A percentile compares a stretch with the other conserved stretches of the same genome.
These are phyloP conservation scores for Coptodon bakossiorum DNA, from an alignment of 2,113 vertebrate genomes.

Conservation along the genomic window DNA sequence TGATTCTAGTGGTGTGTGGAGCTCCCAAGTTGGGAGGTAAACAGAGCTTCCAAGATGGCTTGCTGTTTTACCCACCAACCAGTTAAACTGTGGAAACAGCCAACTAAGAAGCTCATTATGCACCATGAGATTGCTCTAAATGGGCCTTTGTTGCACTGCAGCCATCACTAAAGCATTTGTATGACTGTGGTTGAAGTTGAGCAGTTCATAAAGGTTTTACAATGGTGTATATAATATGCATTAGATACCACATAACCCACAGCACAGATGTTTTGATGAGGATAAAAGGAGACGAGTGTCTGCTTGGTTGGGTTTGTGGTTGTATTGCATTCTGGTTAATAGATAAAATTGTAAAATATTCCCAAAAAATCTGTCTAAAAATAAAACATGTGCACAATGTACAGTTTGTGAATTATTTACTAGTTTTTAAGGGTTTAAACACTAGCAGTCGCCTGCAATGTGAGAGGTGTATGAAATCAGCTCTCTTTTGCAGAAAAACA, in stretches of 20 bases:
- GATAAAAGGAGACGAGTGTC: background rate
- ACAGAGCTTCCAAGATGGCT: background rate
- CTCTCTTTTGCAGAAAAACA: background rate
- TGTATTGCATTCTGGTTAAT: background rate
- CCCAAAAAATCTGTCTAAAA: background rate
- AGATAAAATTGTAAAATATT: background rate
- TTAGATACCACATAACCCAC: constrained; percentile 1
- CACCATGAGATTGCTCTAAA: background rate
- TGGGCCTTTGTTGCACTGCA: constrained; percentile 10
- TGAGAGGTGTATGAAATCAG: background rate
- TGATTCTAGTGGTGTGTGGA: background rate
- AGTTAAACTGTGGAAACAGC: constrained; percentile 12
- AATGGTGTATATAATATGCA: constrained; percentile 2
- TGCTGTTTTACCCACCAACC: background rate
- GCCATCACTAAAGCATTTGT: constrained; percentile 8
- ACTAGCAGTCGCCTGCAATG: rapidly evolving
- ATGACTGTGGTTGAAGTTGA: constrained; percentile 20
- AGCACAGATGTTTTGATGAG: background rate
- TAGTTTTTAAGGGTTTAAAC: background rate
- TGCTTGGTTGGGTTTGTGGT: background rate
- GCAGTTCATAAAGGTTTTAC: constrained; percentile 12
- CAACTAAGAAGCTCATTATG: constrained; percentile 31
- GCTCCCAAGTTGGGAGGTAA: background rate
- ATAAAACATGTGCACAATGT: rapidly evolving
- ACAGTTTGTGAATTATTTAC: background rate